A percentile compares a stretch with the other conserved stretches of the same genome.
Evolutionary conservation across 2,888 invertebrate species (phyloP).

Genomic region (Caenorhabditis afra): DNA sequence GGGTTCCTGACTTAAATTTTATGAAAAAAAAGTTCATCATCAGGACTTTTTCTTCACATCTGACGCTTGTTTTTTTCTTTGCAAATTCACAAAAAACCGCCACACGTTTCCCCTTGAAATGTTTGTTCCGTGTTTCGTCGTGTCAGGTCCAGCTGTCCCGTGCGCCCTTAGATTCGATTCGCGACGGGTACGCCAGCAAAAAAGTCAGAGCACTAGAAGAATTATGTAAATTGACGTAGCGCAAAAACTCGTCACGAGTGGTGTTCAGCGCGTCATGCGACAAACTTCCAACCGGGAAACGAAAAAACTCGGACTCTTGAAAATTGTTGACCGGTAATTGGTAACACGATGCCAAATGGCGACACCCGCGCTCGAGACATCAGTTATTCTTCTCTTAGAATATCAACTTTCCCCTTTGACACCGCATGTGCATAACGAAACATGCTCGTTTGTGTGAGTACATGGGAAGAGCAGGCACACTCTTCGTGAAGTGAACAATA

Average conservation of each 20-base stretch:
- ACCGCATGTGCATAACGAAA: constrained; percentile 37
- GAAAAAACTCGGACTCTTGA: neutral
- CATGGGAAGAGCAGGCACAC: constrained; percentile 43
- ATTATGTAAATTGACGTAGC: neutral
- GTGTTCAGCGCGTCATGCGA: neutral
- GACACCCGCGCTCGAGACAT: constrained; percentile 11
- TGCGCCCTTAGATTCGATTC: neutral
- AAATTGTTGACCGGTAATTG: constrained; percentile 29
- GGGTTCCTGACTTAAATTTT: no score
- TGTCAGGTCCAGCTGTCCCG: neutral
- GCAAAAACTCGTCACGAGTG: neutral
- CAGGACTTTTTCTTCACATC: no score
- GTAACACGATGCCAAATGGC: constrained; percentile 33
- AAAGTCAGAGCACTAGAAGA: neutral
- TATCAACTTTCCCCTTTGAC: constrained; percentile 45
- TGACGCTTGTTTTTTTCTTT: no score
- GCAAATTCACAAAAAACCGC: neutral
- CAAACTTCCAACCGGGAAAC: neutral
- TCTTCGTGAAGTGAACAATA: constrained; percentile 13
- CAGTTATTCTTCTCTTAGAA: constrained; percentile 41
- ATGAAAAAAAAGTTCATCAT: no score
- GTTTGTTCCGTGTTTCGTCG: neutral
- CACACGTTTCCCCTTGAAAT: neutral
- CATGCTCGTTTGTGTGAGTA: constrained; percentile 21
- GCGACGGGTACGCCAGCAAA: neutral